phyloP scores from a whole-genome alignment of 2,797 vertebrate species.

The Pristis pectinata region DNA sequence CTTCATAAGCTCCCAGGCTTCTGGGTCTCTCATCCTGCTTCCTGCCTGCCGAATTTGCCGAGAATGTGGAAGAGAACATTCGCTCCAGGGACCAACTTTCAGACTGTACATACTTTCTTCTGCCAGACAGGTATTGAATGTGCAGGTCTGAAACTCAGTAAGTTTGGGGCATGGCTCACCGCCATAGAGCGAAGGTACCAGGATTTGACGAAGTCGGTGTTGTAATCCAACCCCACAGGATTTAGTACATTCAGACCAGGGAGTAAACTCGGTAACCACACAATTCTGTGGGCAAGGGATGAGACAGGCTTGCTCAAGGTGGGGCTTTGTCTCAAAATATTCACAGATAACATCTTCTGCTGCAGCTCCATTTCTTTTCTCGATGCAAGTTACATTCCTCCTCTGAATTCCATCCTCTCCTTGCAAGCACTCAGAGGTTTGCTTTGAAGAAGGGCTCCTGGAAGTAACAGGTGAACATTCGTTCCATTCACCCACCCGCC shows the following conservation, averaged over 20 bases:
- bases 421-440: conserved; percentile 62
- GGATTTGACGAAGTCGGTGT: conserved; percentile 75
- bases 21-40: conserved; percentile 70
- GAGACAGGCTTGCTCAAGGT: conserved; percentile 89
- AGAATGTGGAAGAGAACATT: conserved; percentile 60
- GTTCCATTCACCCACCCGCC: conserved; percentile 81
- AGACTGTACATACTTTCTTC: conserved; percentile 78
- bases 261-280: conserved; percentile 78
- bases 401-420: conserved; percentile 90
- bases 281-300: conserved; percentile 91
- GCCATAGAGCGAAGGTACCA: conserved; percentile 80
- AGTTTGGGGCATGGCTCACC: conserved; percentile 81
- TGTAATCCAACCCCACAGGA: conserved; percentile 81
- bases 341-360: conserved; percentile 87
- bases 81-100: conserved; percentile 74
- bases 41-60: conserved; percentile 61
- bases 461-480: conserved; percentile 74
- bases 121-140: conserved; percentile 60
- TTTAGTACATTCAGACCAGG: conserved; percentile 90
- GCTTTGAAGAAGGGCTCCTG: conserved; percentile 58
- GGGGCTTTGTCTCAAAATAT: conserved; percentile 90
- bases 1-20: conserved; percentile 87
- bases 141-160: conserved; percentile 87
- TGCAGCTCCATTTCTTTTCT: conserved; percentile 64
- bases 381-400: conserved; percentile 75